Conservation (phyloP, 2,888 invertebrate genomes). For the Cephalotes varians region DNA sequence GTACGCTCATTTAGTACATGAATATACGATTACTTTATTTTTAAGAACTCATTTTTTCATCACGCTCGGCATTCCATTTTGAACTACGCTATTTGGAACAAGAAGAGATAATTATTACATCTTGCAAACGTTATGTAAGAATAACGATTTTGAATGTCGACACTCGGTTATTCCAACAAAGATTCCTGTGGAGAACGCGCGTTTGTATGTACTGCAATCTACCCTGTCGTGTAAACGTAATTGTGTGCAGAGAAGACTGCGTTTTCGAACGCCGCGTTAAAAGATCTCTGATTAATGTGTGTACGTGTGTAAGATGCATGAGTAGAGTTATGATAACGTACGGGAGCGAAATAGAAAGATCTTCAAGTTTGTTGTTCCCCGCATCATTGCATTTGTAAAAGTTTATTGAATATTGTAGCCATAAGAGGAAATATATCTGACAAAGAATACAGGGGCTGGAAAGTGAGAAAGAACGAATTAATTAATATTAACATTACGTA, state of each 20-base stretch:
- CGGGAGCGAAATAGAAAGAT: conserved; percentile 51
- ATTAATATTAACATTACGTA: not conserved
- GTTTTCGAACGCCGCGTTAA: conserved; percentile 42
- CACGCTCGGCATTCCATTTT: not conserved
- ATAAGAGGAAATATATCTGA: conserved; percentile 71
- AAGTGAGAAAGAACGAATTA: not conserved
- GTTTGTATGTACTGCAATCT: conserved; percentile 7
- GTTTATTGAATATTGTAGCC: conserved; percentile 77
- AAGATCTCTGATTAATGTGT: conserved; percentile 47
- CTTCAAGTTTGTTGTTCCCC: conserved; percentile 59
- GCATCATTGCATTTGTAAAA: conserved; percentile 78
- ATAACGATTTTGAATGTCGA: conserved; percentile 10
- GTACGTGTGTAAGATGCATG: conserved; percentile 62
- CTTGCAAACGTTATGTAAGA: not conserved
- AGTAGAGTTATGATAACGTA: conserved; percentile 51
- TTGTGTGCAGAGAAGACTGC: conserved; percentile 32
- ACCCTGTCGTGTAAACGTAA: conserved; percentile 25
- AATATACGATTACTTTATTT: conserved; percentile 27
- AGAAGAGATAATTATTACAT: conserved; percentile 3
- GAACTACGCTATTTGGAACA: not conserved
- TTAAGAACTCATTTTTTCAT: conserved; percentile 1
- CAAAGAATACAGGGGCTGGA: conserved; percentile 66
- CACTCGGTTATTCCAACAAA: conserved; percentile 8
- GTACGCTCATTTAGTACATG: conserved; percentile 57
- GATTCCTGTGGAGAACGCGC: conserved; percentile 2